Conservation (phyloP, 2,113 vertebrate genomes). For the Thinocorus orbignyianus region DNA sequence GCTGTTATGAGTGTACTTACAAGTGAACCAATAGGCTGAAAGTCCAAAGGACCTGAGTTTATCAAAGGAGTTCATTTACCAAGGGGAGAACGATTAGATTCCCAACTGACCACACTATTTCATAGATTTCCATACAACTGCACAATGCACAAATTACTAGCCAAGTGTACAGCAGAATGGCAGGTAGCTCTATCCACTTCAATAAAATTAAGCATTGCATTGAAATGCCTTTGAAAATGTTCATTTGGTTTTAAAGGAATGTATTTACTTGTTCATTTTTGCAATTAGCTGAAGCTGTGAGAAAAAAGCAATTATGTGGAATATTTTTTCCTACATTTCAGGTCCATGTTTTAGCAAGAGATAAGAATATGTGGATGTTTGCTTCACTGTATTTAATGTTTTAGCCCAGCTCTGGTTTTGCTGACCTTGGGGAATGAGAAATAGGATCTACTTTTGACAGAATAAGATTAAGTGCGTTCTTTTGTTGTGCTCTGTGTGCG, state of each 20-base stretch:
- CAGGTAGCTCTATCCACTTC: not conserved
- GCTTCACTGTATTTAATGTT: conserved; percentile 8
- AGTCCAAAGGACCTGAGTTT: not conserved
- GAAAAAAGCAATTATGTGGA: not conserved
- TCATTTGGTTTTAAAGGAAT: not conserved
- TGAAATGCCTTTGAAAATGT: not conserved
- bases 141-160: not conserved
- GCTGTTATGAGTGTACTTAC: not conserved
- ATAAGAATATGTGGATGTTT: not conserved
- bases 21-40: not conserved
- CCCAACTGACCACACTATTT: not conserved
- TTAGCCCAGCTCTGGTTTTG: not conserved
- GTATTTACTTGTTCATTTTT: not conserved
- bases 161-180: not conserved
- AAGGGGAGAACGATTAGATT: not conserved
- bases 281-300: not conserved
- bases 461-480: conserved; percentile 41
- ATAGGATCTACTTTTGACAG: conserved; percentile 25
- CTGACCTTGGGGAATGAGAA: conserved; percentile 15
- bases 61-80: not conserved
- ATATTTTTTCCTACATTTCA: not conserved
- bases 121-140: not conserved
- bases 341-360: not conserved
- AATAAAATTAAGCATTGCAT: not conserved
- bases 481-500: not conserved